Evolutionary conservation across 1,140 invertebrate genomes (phyloP).

Genomic region (Tetragonula clypearis): DNA sequence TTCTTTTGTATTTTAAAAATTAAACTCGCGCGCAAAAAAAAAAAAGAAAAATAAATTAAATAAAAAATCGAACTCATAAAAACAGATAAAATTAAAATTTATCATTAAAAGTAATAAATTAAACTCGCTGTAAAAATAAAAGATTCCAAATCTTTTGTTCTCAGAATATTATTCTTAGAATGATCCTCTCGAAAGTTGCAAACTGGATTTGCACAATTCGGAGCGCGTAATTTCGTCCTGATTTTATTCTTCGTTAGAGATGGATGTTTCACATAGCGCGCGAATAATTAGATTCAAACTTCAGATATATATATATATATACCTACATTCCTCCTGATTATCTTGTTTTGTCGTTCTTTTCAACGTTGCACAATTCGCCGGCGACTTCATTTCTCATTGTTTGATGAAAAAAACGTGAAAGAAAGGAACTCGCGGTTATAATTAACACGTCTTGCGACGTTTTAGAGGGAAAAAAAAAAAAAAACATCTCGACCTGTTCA

Average conservation of each 20-base stretch:
- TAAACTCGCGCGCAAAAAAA: too few species aligned
- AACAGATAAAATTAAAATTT: neutral
- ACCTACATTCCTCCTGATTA: neutral
- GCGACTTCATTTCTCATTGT: conserved; percentile 19
- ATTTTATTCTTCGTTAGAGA: conserved; percentile 22
- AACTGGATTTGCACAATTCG: conserved; percentile 14
- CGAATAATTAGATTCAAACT: conserved; percentile 14
- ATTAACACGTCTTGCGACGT: conserved; percentile 7
- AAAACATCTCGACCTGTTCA: too few species aligned
- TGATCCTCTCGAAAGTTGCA: neutral
- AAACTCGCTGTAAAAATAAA: neutral
- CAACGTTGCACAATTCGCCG: conserved; percentile 15
- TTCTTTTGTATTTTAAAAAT: neutral
- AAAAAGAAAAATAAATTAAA: neutral
- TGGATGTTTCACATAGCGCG: conserved; percentile 1
- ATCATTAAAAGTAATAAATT: neutral
- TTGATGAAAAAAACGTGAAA: conserved; percentile 18
- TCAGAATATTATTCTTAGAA: neutral
- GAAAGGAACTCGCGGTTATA: conserved; percentile 8
- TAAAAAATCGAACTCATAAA: neutral
- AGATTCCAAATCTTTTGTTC: neutral
- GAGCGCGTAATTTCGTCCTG: neutral
- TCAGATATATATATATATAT: neutral
- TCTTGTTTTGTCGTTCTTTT: neutral
- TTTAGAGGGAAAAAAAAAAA: neutral